Evolutionary conservation across 1,140 invertebrate genomes (phyloP), one percentile per base, ranked within the genome.

Genomic region (Bombus haemorrhoidalis): DNA sequence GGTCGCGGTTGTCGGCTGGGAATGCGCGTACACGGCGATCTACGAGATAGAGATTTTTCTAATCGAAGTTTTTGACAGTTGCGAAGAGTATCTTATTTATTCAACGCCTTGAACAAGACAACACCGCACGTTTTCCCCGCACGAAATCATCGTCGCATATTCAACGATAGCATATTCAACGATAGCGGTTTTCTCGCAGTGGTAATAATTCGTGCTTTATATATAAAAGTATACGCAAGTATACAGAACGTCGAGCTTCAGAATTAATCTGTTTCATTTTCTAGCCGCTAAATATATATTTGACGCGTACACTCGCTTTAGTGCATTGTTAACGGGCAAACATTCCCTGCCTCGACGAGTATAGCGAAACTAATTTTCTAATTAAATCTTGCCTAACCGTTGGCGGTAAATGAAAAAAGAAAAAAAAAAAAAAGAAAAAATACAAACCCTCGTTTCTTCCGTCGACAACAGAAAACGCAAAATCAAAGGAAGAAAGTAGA

Each of bases 221-320:
- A 59, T 53, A 32, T 25, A 34, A 32, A 62, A n/a, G 28, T 34
- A 18, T 62, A 62, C 13, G 13, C n/a, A 76, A 12, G 78, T 15
- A 18, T 2, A 22, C 22, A 41, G 4, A 66, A 53, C 80, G 4
- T 10, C n/a, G 22, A 34, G 37, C 47, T 78, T 68, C 82, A 22
- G 47, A 78, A 83, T 83, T 77, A 83, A 83, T 83, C 64, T 78
- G 82, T 78, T 83, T 69, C 82, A 83, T 83, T 83, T 78, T 78
- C 82, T 28, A 32, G 64, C 39, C 13, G 62, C 47, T 78, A 83
- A 83, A 83, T 83, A 83, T 83, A 78, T 83, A 71, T 76, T 71
- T 37, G 64, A 68, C 47, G 53, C 8, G 10, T 72, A 69, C 75
- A 34, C 47, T 53, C 34, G 75, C 34, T 71, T 78, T 43, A 47